Percentiles rank a stretch among this genome's conserved stretches.
Conservation (phyloP, 2,113 vertebrate species). For the Coryphaenoides rupestris region DNA sequence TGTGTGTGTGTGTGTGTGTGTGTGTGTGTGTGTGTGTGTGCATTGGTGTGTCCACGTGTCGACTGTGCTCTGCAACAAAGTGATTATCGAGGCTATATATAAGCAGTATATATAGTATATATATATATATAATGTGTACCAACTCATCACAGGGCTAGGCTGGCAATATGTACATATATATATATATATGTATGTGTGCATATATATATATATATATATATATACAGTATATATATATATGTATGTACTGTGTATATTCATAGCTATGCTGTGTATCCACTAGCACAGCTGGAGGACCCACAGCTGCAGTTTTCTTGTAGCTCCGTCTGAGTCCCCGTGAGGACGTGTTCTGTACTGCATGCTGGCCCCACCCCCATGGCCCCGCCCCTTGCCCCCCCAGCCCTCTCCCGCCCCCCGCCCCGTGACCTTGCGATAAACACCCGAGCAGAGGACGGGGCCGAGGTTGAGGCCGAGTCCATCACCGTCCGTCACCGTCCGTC, state of each 20-base stretch:
- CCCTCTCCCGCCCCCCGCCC: not conserved
- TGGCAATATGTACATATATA: not conserved
- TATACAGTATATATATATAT: not conserved
- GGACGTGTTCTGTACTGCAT: not conserved
- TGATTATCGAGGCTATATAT: conserved; percentile 26
- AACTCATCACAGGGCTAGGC: too few relatives aligned
- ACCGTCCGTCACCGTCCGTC: too few relatives aligned
- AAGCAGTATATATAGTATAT: not conserved
- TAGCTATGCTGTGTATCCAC: too few relatives aligned
- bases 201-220: conserved; percentile 14
- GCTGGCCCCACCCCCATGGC: too few relatives aligned
- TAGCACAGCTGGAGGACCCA: conserved; percentile 27
- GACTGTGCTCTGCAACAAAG: conserved; percentile 43
- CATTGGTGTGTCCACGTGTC: conserved; percentile 12
- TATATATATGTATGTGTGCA: not conserved
- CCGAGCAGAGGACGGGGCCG: too few relatives aligned
- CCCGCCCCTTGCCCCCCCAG: too few relatives aligned
- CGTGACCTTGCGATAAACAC: too few relatives aligned
- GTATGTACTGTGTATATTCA: too few relatives aligned
- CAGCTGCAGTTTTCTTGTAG: conserved; percentile 1
- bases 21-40: conserved; percentile 17
- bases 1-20: conserved; percentile 7
- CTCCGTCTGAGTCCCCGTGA: conserved; percentile 10
- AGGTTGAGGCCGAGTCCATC: too few relatives aligned
- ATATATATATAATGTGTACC: not conserved